phyloP scores from a whole-genome alignment of 2,797 vertebrate species.

The Apogon hyalosoma region DNA sequence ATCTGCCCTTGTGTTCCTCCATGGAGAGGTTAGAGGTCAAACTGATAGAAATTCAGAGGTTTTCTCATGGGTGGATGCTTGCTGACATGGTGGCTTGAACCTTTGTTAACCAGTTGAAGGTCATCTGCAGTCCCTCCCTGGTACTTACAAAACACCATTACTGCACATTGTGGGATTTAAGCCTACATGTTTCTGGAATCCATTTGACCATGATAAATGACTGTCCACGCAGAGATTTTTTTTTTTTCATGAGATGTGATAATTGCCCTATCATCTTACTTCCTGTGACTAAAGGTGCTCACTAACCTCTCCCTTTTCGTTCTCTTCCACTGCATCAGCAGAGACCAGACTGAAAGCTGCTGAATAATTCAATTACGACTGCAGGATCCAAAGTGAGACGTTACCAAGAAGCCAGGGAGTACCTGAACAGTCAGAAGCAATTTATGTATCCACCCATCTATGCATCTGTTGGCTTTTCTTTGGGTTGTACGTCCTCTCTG shows the following conservation, averaged over 20 bases:
- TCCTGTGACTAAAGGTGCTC: constrained; percentile 20
- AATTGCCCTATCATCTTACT: constrained; percentile 34
- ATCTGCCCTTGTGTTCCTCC: not conserved
- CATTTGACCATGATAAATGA: constrained; percentile 14
- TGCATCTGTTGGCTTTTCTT: not conserved
- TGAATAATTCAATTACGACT: constrained; percentile 61
- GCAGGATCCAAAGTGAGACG: constrained; percentile 14
- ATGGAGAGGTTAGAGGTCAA: constrained; percentile 21
- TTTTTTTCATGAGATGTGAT: constrained; percentile 23
- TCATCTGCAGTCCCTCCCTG: not conserved
- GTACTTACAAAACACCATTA: not conserved
- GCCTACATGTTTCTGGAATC: not conserved
- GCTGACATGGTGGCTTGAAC: constrained; percentile 14
- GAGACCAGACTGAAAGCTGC: constrained; percentile 12
- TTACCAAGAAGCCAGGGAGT: constrained; percentile 22
- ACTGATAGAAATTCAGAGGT: not conserved
- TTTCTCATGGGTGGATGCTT: constrained; percentile 7
- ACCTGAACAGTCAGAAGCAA: constrained; percentile 19
- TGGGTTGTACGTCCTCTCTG: not conserved
- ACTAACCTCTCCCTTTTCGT: constrained; percentile 24
- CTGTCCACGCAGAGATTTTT: not conserved
- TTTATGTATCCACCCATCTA: constrained; percentile 18
- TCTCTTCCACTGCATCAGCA: constrained; percentile 14
- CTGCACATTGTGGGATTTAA: not conserved
- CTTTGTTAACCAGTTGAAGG: constrained; percentile 41